Conservation (phyloP, 2,888 invertebrate genomes). For the Dolichomitus sp. region DNA sequence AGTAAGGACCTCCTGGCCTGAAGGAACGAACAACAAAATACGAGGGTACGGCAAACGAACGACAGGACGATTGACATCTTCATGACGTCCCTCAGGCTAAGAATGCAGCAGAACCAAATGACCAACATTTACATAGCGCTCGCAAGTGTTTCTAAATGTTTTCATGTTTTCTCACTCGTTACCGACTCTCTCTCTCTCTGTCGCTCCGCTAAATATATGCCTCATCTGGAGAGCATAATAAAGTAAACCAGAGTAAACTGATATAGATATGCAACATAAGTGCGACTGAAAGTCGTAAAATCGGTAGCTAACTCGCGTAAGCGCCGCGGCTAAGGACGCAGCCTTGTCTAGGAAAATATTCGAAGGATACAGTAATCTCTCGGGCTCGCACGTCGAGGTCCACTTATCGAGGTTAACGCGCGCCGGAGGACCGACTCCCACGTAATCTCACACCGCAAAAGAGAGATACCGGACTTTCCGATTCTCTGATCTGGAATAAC, state of each 20-base stretch:
- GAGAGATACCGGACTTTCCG: constrained; percentile 55
- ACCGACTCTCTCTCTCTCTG: neutral
- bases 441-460: constrained; percentile 54
- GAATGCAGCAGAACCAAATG: neutral
- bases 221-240: neutral
- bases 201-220: neutral
- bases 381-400: constrained; percentile 41
- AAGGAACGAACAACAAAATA: constrained; percentile 25
- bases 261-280: constrained; percentile 23
- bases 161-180: neutral
- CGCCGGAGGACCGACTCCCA: constrained; percentile 53
- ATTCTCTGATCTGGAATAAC: constrained; percentile 55
- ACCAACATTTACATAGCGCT: neutral
- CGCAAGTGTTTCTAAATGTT: neutral
- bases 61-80: constrained; percentile 74
- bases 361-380: constrained; percentile 44
- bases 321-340: constrained; percentile 53
- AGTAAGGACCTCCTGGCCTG: constrained; percentile 55
- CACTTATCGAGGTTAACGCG: constrained; percentile 63
- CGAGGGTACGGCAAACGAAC: constrained; percentile 64
- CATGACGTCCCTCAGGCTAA: constrained; percentile 64
- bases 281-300: constrained; percentile 55
- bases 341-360: constrained; percentile 65
- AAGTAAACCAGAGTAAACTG: constrained; percentile 40
- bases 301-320: constrained; percentile 48